Evolutionary conservation across 2,888 invertebrate species (phyloP).

Genomic region (Microplitis deprimator): DNA sequence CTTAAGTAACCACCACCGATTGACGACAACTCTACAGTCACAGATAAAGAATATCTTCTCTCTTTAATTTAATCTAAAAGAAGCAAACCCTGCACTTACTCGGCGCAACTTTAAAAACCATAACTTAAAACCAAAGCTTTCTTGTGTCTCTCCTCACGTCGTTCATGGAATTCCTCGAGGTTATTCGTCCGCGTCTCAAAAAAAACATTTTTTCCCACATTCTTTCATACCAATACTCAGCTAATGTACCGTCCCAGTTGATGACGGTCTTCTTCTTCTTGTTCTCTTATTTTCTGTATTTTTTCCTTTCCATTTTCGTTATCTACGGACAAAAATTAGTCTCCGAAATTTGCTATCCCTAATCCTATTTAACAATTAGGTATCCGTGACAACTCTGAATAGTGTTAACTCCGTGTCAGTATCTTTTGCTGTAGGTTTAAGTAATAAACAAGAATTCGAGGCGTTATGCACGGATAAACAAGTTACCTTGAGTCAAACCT

Average conservation of each 20-base stretch:
- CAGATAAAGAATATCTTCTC: constrained; percentile 37
- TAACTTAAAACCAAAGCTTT: constrained; percentile 13
- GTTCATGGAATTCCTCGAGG: constrained; percentile 22
- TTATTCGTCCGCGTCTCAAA: constrained; percentile 14
- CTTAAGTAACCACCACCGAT: constrained; percentile 11
- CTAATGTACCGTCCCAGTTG: constrained; percentile 1
- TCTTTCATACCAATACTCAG: constrained; percentile 3
- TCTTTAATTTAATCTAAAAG: not conserved
- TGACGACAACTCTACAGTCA: constrained; percentile 16
- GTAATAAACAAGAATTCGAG: constrained; percentile 41
- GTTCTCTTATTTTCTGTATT: not conserved
- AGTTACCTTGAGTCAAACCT: constrained; percentile 53
- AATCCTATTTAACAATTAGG: not conserved
- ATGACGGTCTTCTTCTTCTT: not conserved
- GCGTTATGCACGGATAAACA: constrained; percentile 57
- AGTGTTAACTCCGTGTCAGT: not conserved
- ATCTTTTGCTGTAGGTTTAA: not conserved
- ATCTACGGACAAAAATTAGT: not conserved
- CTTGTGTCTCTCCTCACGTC: constrained; percentile 2
- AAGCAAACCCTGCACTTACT: constrained; percentile 30
- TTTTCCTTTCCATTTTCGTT: not conserved
- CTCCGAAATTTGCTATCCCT: not conserved
- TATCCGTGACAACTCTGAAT: not conserved
- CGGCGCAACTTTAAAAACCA: constrained; percentile 29
- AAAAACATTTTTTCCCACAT: constrained; percentile 21